phyloP scores from a whole-genome alignment of 2,113 vertebrate genomes.

The Carlito syrichta region DNA sequence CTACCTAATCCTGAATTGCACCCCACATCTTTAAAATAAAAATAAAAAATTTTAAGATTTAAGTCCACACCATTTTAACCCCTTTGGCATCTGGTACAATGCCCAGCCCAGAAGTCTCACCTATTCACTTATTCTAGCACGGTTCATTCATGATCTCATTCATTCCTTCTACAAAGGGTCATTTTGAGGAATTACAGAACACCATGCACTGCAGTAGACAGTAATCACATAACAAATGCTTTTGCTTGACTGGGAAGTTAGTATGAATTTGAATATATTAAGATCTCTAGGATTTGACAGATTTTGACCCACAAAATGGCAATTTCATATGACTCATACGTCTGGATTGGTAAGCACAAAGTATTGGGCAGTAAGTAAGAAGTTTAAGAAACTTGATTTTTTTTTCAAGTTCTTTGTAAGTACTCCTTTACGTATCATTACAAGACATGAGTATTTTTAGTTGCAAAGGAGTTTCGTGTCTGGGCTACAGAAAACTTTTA shows the following conservation, averaged over 20 bases:
- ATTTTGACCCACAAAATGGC: background rate
- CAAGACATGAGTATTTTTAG: background rate
- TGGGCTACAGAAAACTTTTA: background rate
- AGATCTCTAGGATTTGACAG: background rate
- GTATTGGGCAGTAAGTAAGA: background rate
- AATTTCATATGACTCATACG: background rate
- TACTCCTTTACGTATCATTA: background rate
- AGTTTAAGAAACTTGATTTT: background rate
- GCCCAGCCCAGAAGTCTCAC: background rate
- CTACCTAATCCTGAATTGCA: too few relatives aligned
- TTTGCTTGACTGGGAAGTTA: background rate
- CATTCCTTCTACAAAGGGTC: background rate
- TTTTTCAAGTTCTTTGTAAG: background rate
- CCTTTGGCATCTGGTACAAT: background rate
- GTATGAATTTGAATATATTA: background rate
- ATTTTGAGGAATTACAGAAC: background rate
- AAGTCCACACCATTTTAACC: background rate
- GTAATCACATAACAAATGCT: background rate
- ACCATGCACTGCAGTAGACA: rapidly evolving
- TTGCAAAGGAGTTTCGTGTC: background rate
- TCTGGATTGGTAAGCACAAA: background rate
- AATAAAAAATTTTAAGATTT: background rate
- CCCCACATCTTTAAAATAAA: too few relatives aligned
- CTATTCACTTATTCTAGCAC: background rate
- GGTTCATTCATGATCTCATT: background rate